Conservation (phyloP, 2,888 invertebrate species). For the Tineola bisselliella region DNA sequence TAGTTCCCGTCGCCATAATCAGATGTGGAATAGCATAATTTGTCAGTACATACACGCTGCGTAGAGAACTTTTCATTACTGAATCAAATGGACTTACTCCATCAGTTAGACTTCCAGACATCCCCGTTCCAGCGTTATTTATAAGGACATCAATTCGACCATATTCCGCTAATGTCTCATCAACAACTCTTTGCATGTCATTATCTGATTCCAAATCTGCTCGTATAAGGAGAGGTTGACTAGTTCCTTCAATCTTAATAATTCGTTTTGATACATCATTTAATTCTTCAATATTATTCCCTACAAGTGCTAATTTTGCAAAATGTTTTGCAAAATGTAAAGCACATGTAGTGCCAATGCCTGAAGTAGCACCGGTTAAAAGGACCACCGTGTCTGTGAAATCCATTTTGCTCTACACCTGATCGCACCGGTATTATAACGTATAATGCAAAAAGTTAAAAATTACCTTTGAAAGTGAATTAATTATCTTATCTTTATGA, state of each 20-base stretch:
- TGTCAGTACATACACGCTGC: constrained; percentile 74
- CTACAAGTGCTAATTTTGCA: constrained; percentile 37
- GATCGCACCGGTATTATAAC: neutral
- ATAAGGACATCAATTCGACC: constrained; percentile 75
- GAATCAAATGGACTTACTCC: constrained; percentile 77
- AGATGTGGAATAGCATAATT: constrained; percentile 81
- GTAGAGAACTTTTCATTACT: constrained; percentile 79
- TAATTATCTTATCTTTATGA: constrained; percentile 3
- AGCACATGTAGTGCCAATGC: constrained; percentile 47
- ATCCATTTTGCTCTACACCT: constrained; percentile 30
- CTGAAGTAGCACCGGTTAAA: constrained; percentile 50
- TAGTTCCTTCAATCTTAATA: neutral
- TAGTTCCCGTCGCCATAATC: constrained; percentile 74
- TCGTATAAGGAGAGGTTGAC: constrained; percentile 62
- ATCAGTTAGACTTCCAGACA: constrained; percentile 13
- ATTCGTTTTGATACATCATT: constrained; percentile 27
- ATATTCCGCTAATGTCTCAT: constrained; percentile 72
- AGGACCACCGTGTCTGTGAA: constrained; percentile 46
- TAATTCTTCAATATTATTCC: constrained; percentile 39
- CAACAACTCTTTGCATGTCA: constrained; percentile 72
- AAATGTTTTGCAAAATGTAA: constrained; percentile 35
- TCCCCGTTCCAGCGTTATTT: constrained; percentile 70
- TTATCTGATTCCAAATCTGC: constrained; percentile 74
- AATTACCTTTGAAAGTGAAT: neutral
- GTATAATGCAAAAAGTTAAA: neutral